A percentile compares a stretch with the other conserved stretches of the same genome.
Evolutionary conservation across 2,113 vertebrate genomes (phyloP).

Genomic region (Burhinus bistriatus): DNA sequence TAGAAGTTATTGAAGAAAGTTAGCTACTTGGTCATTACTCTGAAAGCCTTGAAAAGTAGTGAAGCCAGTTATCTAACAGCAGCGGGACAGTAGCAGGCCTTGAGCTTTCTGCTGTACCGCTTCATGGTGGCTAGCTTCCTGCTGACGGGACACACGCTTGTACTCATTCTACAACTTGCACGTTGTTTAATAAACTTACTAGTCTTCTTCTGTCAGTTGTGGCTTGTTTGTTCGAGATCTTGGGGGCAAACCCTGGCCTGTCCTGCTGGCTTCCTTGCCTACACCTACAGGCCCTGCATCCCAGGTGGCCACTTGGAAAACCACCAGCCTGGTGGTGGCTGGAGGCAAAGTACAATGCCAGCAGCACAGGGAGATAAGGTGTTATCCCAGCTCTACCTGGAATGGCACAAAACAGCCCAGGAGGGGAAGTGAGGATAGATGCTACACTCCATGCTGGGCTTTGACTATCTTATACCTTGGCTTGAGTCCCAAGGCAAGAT

Average conservation of each 20-base stretch:
- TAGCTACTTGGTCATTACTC: too few relatives aligned
- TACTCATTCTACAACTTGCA: neutral
- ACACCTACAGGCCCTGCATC: neutral
- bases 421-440: neutral
- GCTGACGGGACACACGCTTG: fast-evolving
- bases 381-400: neutral
- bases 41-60: neutral
- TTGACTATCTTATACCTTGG: neutral
- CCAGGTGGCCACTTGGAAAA: too few relatives aligned
- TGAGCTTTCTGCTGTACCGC: neutral
- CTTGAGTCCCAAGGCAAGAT: neutral
- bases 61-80: fast-evolving
- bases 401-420: neutral
- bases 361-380: neutral
- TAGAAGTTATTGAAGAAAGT: fast-evolving
- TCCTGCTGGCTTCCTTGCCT: neutral
- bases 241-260: neutral
- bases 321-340: neutral
- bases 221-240: neutral
- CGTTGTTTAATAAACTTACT: fast-evolving
- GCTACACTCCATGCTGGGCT: neutral
- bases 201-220: fast-evolving
- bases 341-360: neutral
- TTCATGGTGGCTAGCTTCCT: too few relatives aligned
- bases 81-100: fast-evolving